Percentiles rank a stretch among this genome's conserved stretches.
phyloP scores from a whole-genome alignment of 2,888 invertebrate species.

The Macropis europaea region DNA sequence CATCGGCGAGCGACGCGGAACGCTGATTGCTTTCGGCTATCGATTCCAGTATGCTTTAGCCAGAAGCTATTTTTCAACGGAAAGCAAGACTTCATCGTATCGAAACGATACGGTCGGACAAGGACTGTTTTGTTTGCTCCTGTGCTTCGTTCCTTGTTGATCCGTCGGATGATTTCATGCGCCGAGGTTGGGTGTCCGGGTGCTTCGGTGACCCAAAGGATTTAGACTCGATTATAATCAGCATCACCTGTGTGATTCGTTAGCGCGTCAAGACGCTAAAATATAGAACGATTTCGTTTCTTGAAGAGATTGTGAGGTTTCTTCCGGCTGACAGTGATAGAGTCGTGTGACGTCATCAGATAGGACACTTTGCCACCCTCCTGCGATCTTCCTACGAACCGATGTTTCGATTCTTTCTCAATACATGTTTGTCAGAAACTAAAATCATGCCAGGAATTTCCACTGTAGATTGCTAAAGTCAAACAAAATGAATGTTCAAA shows the following conservation, averaged over 20 bases:
- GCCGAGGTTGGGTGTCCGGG: no score
- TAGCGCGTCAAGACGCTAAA: background rate
- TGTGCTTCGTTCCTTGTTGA: background rate
- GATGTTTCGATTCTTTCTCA: background rate
- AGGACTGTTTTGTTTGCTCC: no score
- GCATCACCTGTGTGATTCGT: no score
- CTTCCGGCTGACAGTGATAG: slow-evolving; percentile 58
- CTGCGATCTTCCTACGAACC: background rate
- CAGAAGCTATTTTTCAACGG: slow-evolving; percentile 6
- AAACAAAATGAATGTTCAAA: no score
- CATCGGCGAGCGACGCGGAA: slow-evolving; percentile 66
- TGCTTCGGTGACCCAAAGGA: no score
- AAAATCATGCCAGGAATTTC: no score
- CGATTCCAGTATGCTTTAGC: slow-evolving; percentile 43
- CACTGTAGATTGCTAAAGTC: no score
- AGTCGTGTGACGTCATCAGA: slow-evolving; percentile 42
- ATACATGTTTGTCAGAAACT: slow-evolving; percentile 7
- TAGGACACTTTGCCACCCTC: slow-evolving; percentile 12
- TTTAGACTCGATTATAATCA: no score
- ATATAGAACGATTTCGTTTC: slow-evolving; percentile 17
- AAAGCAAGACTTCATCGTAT: no score
- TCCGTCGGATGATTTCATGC: background rate
- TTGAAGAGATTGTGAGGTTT: background rate
- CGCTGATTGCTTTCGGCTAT: slow-evolving; percentile 66
- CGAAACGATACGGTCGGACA: no score